Evolutionary conservation across 2,888 invertebrate genomes (phyloP), one percentile per base, ranked within the genome.

Genomic region (Meloe dianella): DNA sequence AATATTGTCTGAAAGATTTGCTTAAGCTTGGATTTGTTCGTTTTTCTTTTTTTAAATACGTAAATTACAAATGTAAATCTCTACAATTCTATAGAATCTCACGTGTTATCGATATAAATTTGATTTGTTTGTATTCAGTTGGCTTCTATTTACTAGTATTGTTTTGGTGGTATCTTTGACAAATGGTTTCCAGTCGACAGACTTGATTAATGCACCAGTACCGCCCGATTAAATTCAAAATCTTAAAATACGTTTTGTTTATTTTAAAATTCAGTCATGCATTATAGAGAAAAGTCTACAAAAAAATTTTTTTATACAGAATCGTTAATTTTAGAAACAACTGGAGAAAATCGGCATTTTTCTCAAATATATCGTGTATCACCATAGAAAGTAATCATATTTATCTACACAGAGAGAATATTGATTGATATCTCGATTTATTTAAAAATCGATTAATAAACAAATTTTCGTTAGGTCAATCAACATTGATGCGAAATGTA

Each of bases 221-320:
- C 51, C 67, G 54, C 57, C 67, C 67, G 66, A 65, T 64, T 66
- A 70, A 65, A 64, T 65, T 60, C 61, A 64, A 63, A 47, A 57
- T 71, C 70, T 67, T 65, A 70, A 73, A 71, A 73, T 73, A 73
- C 65, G 65, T 68, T 67, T 61, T 71, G 71, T 73, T 71, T 73
- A 67, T 73, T 73, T 70, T 67, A 66, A 57, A 24, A 61, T 14
- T 17, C 17, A 47, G 51, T 4, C 22, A 24, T 51, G 3, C 22
- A 17, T 51, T 51, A 51, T 9, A 47, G 32, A 6, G 47, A 47
- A 47, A 10, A 51, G 24, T 12, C 51, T 22, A 1, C 4, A 10
- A 1, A 5, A 24, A 22, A 24, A 47, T n/a, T n/a, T n/a, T n/a
- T n/a, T n/a, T n/a, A n/a, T n/a, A 51, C 47, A 10, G 9, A 22